Evolutionary conservation across 2,888 invertebrate genomes (phyloP).

Genomic region (Belgica antarctica): DNA sequence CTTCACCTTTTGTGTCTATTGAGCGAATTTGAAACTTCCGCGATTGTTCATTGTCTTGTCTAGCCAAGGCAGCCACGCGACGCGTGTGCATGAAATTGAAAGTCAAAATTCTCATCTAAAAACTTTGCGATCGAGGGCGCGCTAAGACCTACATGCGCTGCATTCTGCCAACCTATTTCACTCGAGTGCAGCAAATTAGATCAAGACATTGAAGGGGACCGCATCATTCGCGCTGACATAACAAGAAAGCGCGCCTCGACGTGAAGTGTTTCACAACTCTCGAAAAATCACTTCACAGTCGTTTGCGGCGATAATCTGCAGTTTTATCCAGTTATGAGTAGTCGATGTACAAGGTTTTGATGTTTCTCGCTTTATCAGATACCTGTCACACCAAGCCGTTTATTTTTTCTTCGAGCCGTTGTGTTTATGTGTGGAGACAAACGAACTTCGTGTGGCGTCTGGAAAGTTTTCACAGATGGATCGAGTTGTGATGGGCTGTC

Average conservation of each 20-base stretch:
- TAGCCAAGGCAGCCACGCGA: too few relatives aligned
- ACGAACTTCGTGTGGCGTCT: not conserved
- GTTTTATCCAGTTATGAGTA: slow-evolving; percentile 4
- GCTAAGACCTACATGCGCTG: slow-evolving; percentile 6
- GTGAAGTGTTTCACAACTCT: too few relatives aligned
- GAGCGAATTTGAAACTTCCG: not conserved
- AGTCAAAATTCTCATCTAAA: not conserved
- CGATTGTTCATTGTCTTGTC: not conserved
- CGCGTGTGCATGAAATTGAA: not conserved
- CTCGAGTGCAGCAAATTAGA: not conserved
- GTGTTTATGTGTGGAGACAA: not conserved
- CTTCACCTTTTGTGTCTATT: too few relatives aligned
- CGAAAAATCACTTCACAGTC: not conserved
- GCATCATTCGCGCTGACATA: not conserved
- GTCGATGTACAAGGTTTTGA: not conserved
- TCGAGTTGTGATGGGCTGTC: too few relatives aligned
- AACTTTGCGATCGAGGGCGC: not conserved
- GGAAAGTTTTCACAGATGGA: not conserved
- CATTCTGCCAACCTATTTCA: slow-evolving; percentile 12
- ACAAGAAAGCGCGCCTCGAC: not conserved
- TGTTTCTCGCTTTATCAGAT: not conserved
- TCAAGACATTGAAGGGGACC: not conserved
- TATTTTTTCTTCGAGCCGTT: not conserved
- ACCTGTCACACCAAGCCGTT: not conserved
- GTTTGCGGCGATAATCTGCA: not conserved